Conservation (phyloP, 2,888 invertebrate genomes). For the Macrophya alboannulata region DNA sequence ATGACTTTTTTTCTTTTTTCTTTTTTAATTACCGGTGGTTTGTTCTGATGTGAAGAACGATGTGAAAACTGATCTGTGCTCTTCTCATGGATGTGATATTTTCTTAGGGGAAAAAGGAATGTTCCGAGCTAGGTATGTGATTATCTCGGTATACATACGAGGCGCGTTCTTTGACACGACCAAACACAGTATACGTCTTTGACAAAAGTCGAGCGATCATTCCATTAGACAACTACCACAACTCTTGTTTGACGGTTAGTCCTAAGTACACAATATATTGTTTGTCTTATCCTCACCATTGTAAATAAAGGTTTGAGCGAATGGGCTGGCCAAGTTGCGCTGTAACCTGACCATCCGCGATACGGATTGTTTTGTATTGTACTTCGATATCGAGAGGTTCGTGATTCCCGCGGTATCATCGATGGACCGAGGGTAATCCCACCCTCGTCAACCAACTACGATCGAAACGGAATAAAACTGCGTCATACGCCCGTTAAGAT, state of each 20-base stretch:
- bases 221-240: constrained; percentile 35
- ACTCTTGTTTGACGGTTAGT: constrained; percentile 36
- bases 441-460: neutral
- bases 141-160: neutral
- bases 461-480: constrained; percentile 10
- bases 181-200: neutral
- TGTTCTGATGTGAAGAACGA: neutral
- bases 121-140: neutral
- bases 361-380: constrained; percentile 21
- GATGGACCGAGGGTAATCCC: neutral
- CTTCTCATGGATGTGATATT: neutral
- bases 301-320: constrained; percentile 28
- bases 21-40: neutral
- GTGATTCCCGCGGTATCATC: neutral
- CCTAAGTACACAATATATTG: constrained; percentile 30
- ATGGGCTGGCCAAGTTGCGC: neutral
- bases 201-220: constrained; percentile 24
- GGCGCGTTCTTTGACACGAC: constrained; percentile 2
- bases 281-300: constrained; percentile 30
- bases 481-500: constrained; percentile 20
- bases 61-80: neutral
- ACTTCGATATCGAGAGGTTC: constrained; percentile 5
- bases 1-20: neutral
- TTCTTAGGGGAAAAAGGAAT: neutral
- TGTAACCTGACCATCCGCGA: neutral